These are phyloP conservation scores for Silurus meridionalis DNA, from an alignment of 2,113 vertebrate species.

Conservation along the genomic window DNA sequence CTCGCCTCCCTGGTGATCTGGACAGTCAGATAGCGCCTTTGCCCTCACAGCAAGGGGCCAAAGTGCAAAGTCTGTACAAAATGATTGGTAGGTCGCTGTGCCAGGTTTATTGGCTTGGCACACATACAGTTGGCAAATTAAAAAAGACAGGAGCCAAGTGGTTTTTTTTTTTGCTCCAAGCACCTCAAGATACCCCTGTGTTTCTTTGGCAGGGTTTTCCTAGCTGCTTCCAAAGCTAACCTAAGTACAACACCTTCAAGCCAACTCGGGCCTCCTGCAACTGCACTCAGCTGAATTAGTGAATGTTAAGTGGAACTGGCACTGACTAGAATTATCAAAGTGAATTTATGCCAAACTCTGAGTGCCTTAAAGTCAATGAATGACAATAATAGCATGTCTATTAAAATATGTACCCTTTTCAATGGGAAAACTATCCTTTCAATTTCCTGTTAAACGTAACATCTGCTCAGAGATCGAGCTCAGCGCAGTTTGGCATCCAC, in stretches of 20 bases:
- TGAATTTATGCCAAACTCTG: neutral
- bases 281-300: slow-evolving; percentile 30
- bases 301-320: slow-evolving; percentile 35
- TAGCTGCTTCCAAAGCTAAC: slow-evolving; percentile 13
- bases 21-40: slow-evolving; percentile 47
- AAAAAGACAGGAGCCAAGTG: slow-evolving; percentile 61
- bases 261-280: slow-evolving; percentile 28
- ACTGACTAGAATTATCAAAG: slow-evolving; percentile 3
- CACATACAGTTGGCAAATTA: slow-evolving; percentile 66
- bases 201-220: slow-evolving; percentile 37
- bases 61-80: slow-evolving; percentile 61
- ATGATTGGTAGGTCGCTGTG: slow-evolving; percentile 60
- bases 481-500: neutral
- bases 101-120: slow-evolving; percentile 67
- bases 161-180: slow-evolving; percentile 53
- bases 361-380: neutral
- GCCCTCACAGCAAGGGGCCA: slow-evolving; percentile 47
- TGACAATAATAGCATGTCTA: neutral
- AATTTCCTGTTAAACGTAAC: slow-evolving; percentile 14
- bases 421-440: neutral
- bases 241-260: slow-evolving; percentile 10
- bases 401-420: neutral
- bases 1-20: slow-evolving; percentile 39
- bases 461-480: slow-evolving; percentile 8
- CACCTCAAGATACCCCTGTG: slow-evolving; percentile 54